Base-by-base conservation (phyloP, 2,888 invertebrate genomes). In the Mantis religiosa region DNA sequence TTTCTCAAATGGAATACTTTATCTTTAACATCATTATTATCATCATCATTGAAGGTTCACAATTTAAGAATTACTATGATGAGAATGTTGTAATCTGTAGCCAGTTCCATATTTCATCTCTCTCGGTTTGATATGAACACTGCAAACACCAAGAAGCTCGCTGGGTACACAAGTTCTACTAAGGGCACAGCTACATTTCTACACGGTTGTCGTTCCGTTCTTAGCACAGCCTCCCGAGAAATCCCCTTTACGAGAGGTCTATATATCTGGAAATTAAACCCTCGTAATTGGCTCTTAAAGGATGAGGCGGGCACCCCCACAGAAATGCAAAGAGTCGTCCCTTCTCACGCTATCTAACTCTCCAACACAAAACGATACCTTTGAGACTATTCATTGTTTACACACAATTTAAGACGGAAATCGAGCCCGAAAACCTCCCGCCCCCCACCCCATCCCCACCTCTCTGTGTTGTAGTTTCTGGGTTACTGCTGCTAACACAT, bases 401-500 rank as follows among this genome's bases (percentile, higher is more conserved):
- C 87, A 87, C 87, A 83, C 89, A 89, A 89, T 89, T 89, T 83
- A 89, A 89, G 83, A 87, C 54, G 88, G 88, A 88, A 88, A 88
- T 88, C 88, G 88, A 84, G 30, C 84, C 84, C 81, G 47, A 87
- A 87, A 82, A 84, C 85, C 47, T 71, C 54, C 54, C 8, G 3
- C 30, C 4, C 30, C 30, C 30, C n/a, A n/a, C n/a, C n/a, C 54
- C 54, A 15, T 4, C 25, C 54, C 54, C 25, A 71, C 54, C 54
- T 25, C 25, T 71, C 54, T 71, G 20, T 71, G 54, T 71, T 71
- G 54, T 71, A 71, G 54, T 71, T 71, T 71, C 54, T 71, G 25
- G 54, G 54, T 71, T 71, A 71, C 54, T 71, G 54, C 54, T 71
- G 54, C 54, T 71, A 71, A 71, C 54, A 71, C 54, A 71, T 71